Base-by-base conservation (phyloP, 2,888 invertebrate genomes). In the Tyria jacobaeae region DNA sequence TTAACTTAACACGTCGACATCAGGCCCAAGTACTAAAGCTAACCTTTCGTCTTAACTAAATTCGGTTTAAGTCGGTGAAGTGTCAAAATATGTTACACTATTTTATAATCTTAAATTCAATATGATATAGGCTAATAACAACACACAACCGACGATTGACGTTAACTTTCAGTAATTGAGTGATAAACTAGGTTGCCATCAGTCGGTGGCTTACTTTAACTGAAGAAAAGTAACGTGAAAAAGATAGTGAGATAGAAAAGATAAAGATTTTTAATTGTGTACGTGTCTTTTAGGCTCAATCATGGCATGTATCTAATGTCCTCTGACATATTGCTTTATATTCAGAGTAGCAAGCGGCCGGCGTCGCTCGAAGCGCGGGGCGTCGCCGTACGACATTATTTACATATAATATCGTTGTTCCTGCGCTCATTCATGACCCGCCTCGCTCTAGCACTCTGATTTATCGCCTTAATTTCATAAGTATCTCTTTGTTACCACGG, bases 381-480 rank as follows among this genome's bases (percentile, higher is more conserved):
- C 25, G 37, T 51, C 39, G 39, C 31, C 85, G 79, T 85, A 85
- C 86, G 83, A 89, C 89, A 84, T 88, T 92, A 92, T 93, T 93
- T 92, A 92, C 92, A 92, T 92, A 90, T 85, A 91, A 85, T n/a
- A 88, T 87, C 90, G 89, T 89, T 90, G 90, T 89, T 91, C 89
- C 88, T 82, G 79, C 62, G 86, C 86, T 90, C 92, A 91, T 92
- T 92, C 91, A 89, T 87, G 80, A 87, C 84, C 81, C 80, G 82
- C 83, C 83, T 76, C 81, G 83, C 82, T 81, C 85, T 80, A 77
- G 78, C 83, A 81, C 75, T 82, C 86, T 91, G 92, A 94, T 93
- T 93, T 93, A 93, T 93, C 83, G 88, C 87, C 87, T 91, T 92
- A 92, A 93, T 93, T 93, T 94, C 91, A 91, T 92, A 93, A 93